Evolutionary conservation across 2,113 vertebrate genomes (phyloP), one percentile per base, ranked within the genome.

Genomic region (Xiphophorus maculatus): DNA sequence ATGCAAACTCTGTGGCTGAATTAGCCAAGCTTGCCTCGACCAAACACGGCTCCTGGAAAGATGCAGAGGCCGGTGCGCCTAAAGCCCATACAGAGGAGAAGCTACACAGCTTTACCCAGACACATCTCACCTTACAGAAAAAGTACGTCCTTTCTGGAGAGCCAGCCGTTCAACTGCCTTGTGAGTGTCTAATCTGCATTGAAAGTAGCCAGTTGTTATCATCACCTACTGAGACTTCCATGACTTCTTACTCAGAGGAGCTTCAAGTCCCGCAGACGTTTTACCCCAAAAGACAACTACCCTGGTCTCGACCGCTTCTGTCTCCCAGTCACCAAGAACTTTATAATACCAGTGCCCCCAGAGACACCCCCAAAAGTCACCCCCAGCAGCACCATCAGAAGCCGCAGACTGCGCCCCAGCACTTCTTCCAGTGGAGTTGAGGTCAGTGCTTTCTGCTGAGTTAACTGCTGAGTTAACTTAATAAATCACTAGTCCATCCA

Each of bases 31-130:
- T 95, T 90, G 0, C 93, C 95, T 51, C 86, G 95, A 27, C 96
- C 97, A 35, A 96, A 92, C 67, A 97, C 96, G 0, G 96, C 96
- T 63, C 96, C 96, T 0, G 97, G 95, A 76, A 95, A 94, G 25
- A 88, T 89, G 79, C 96, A 96, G 73, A 93, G 92, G 42, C 96
- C 94, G 0, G 79, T 91, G 71, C 92, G 91, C 33, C 93, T 97
- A 51, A 95, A 95, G 79, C 97, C 96, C 0, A 93, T 96, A 69
- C 88, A 62, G 13, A 81, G 88, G 7, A 83, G 81, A 86, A 84
- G 86, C 86, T 89, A 88, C 15, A 78, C 69, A 0, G 90, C 87
- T 7, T 86, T 90, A 14, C 62, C 79, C 62, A 88, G 93, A 51
- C 95, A 90, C 90, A 73, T 85, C 72, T 87, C 92, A 33, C 73